phyloP scores from a whole-genome alignment of 2,113 vertebrate species.

The Lathamus discolor region DNA sequence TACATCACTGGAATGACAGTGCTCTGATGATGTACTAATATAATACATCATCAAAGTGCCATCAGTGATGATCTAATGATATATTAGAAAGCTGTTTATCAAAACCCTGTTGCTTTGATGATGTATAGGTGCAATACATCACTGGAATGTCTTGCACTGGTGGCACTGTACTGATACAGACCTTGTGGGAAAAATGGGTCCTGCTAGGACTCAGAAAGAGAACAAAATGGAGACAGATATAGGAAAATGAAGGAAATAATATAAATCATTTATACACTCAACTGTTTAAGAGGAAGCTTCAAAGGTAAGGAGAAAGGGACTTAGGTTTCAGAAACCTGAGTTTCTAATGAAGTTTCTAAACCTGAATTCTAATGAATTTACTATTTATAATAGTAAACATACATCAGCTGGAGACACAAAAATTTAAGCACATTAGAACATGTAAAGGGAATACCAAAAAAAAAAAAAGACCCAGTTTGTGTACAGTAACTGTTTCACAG shows the following conservation, averaged over 20 bases:
- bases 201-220: not conserved
- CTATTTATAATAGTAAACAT: not conserved
- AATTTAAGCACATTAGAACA: not conserved
- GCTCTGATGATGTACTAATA: constrained; percentile 72
- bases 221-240: not conserved
- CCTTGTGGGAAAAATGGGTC: constrained; percentile 39
- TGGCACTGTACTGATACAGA: constrained; percentile 9
- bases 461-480: not conserved
- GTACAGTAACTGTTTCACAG: not conserved
- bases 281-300: not conserved
- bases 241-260: not conserved
- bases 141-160: constrained; percentile 34
- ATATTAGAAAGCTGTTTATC: constrained; percentile 70
- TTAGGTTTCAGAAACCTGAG: not conserved
- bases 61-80: constrained; percentile 73
- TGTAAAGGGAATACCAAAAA: not conserved
- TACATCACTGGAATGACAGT: constrained; percentile 66
- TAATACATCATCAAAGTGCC: constrained; percentile 73
- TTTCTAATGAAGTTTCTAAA: not conserved
- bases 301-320: not conserved
- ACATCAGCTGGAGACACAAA: not conserved
- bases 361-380: too few relatives aligned
- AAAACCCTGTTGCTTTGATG: constrained; percentile 58
- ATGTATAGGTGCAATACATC: constrained; percentile 66
- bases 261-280: not conserved